Conservation (phyloP, 2,888 invertebrate species). For the Brachyptera putata region DNA sequence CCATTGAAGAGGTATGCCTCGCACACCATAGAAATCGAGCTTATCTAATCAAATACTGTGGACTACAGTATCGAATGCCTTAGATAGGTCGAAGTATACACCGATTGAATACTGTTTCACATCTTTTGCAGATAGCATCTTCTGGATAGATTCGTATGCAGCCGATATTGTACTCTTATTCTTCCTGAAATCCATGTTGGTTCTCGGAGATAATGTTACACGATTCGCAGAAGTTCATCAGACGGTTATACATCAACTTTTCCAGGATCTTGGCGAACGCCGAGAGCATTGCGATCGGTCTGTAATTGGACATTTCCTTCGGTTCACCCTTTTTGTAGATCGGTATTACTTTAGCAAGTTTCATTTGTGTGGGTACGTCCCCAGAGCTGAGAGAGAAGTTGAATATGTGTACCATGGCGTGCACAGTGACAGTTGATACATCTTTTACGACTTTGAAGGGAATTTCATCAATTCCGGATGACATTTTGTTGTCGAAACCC, state of each 20-base stretch:
- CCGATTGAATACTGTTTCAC: background rate
- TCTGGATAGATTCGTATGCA: background rate
- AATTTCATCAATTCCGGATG: conserved; percentile 21
- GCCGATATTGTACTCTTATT: conserved; percentile 19
- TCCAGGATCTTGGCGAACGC: conserved; percentile 24
- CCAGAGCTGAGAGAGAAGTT: conserved; percentile 17
- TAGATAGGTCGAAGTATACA: conserved; percentile 22
- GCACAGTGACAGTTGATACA: background rate
- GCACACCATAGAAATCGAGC: conserved; percentile 20
- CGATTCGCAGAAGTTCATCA: conserved; percentile 16
- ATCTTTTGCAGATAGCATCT: background rate
- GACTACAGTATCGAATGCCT: conserved; percentile 27
- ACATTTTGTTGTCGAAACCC: background rate
- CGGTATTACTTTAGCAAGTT: conserved; percentile 22
- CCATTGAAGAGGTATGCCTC: conserved; percentile 13
- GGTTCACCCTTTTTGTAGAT: conserved; percentile 20
- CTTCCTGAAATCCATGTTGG: conserved; percentile 26
- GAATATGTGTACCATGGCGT: conserved; percentile 17
- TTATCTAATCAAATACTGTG: conserved; percentile 15
- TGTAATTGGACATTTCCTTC: conserved; percentile 25
- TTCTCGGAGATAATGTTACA: conserved; percentile 16
- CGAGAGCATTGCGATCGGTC: conserved; percentile 26
- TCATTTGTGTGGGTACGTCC: conserved; percentile 23
- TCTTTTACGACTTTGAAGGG: conserved; percentile 9
- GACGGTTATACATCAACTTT: conserved; percentile 2